Evolutionary conservation across 2,113 vertebrate genomes (phyloP).

Genomic region (Ahaetulla prasina): DNA sequence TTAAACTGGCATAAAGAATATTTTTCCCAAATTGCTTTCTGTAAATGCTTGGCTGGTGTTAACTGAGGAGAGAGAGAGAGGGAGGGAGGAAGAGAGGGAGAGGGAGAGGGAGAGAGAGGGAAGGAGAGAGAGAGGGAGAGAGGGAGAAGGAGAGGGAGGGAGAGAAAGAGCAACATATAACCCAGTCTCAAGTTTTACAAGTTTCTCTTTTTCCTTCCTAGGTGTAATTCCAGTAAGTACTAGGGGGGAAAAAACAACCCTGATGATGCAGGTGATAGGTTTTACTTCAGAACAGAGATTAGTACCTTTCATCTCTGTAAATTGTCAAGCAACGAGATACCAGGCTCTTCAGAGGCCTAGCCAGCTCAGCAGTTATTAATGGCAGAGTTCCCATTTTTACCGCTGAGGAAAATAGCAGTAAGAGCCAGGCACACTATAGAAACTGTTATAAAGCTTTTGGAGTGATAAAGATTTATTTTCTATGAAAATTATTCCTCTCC

Average conservation of each 20-base stretch:
- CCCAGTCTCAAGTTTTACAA: not conserved
- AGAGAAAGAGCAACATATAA: not conserved
- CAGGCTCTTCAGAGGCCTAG: conserved; percentile 43
- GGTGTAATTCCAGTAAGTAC: not conserved
- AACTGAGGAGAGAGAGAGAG: too few species aligned
- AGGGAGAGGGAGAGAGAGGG: too few species aligned
- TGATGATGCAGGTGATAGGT: conserved; percentile 11
- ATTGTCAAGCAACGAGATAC: conserved; percentile 42
- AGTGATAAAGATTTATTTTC: conserved; percentile 58
- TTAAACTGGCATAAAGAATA: not conserved
- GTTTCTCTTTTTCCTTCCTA: not conserved
- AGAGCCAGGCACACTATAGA: conserved; percentile 54
- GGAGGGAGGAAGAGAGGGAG: too few species aligned
- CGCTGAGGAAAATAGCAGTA: conserved; percentile 63
- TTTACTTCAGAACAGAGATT: conserved; percentile 50
- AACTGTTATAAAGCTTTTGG: conserved; percentile 54
- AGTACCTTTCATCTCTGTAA: conserved; percentile 43
- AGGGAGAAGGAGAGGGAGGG: too few species aligned
- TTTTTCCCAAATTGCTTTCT: not conserved
- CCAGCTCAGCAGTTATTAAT: conserved; percentile 56
- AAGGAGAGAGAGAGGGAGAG: too few species aligned
- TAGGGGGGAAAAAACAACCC: not conserved
- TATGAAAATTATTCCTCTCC: conserved; percentile 56
- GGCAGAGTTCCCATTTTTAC: conserved; percentile 53
- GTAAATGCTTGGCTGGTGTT: not conserved